These are phyloP conservation scores for Upupa epops DNA, from an alignment of 2,113 vertebrate species.

Conservation along the genomic window DNA sequence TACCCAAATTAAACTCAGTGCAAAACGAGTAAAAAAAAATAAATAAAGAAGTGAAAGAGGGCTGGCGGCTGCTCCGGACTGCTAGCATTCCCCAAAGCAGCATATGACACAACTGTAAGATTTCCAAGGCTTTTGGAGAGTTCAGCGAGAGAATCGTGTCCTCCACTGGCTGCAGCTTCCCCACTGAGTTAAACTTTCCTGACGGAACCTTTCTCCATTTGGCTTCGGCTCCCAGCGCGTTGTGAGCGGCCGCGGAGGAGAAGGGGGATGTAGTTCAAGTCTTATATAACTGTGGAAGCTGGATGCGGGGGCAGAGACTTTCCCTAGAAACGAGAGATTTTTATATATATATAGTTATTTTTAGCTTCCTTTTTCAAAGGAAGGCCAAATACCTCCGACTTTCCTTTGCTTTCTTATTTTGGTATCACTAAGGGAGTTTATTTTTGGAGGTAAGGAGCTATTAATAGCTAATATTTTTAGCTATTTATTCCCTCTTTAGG, in stretches of 20 bases:
- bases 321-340: conserved; percentile 79
- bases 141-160: conserved; percentile 61
- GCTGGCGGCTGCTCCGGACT: conserved; percentile 61
- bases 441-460: conserved; percentile 66
- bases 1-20: conserved; percentile 70
- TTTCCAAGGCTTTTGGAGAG: conserved; percentile 75
- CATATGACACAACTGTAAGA: conserved; percentile 75
- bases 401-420: conserved; percentile 75
- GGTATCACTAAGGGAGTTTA: conserved; percentile 73
- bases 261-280: conserved; percentile 54
- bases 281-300: conserved; percentile 71
- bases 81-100: conserved; percentile 74
- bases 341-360: conserved; percentile 72
- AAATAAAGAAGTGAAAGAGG: conserved; percentile 32
- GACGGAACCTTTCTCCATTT: conserved; percentile 59
- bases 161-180: conserved; percentile 66
- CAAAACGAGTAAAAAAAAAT: conserved; percentile 8
- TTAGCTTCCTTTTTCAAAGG: conserved; percentile 64
- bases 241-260: conserved; percentile 43
- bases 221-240: conserved; percentile 42
- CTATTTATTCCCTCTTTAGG: conserved; percentile 66
- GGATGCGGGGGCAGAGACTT: conserved; percentile 68
- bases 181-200: conserved; percentile 77
- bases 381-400: conserved; percentile 72
- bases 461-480: conserved; percentile 69